A percentile compares a stretch with the other conserved stretches of the same genome.
Conservation (phyloP, 1,140 invertebrate genomes). For the Propsilocerus akamusi region DNA sequence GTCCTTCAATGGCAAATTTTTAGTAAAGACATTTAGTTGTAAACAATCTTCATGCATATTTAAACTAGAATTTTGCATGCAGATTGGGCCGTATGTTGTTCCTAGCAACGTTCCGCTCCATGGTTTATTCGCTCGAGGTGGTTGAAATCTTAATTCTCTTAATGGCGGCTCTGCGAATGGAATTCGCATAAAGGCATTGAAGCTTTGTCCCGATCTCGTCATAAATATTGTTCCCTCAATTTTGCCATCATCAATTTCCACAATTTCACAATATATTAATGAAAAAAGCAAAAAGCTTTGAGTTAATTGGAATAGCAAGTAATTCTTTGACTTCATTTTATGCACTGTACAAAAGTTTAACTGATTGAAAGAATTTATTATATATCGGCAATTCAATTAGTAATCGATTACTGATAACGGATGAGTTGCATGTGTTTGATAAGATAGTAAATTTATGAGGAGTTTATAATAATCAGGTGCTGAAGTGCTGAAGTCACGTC, state of each 20-base stretch:
- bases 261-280: too few species aligned
- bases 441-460: too few species aligned
- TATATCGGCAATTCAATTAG: too few species aligned
- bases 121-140: slow-evolving; percentile 29
- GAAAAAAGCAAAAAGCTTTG: too few species aligned
- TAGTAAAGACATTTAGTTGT: slow-evolving; percentile 42
- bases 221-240: slow-evolving; percentile 18
- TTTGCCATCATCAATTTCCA: slow-evolving; percentile 11
- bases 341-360: too few species aligned
- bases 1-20: slow-evolving; percentile 19
- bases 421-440: too few species aligned
- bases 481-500: too few species aligned
- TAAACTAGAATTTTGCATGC: slow-evolving; percentile 22
- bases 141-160: slow-evolving; percentile 36
- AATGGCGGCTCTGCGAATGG: slow-evolving; percentile 41
- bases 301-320: too few species aligned
- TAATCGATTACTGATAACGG: too few species aligned
- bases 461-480: too few species aligned
- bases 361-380: too few species aligned
- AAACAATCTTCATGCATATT: slow-evolving; percentile 48
- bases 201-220: slow-evolving; percentile 26
- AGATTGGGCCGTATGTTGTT: slow-evolving; percentile 33
- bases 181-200: slow-evolving; percentile 44
- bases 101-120: slow-evolving; percentile 34
- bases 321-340: too few species aligned